phyloP scores from a whole-genome alignment of 1,140 invertebrate genomes.

The Drosophila quadrilineata region DNA sequence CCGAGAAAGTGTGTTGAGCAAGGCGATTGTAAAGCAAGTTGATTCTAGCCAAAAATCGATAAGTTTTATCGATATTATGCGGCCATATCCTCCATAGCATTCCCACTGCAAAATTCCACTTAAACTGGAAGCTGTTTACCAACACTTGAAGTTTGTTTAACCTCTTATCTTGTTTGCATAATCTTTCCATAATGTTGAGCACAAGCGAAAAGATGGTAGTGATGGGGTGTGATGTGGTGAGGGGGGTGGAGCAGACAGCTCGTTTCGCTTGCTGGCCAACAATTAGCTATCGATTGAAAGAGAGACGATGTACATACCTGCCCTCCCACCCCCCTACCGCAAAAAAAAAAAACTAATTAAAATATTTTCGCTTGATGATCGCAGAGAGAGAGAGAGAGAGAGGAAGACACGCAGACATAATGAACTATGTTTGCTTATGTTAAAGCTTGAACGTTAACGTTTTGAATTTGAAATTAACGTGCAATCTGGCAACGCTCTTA shows the following conservation, averaged over 20 bases:
- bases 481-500: constrained; percentile 56
- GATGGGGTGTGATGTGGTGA: no score
- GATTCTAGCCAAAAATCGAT: no score
- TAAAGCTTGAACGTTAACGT: constrained; percentile 8
- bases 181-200: constrained; percentile 66
- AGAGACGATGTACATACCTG: background rate
- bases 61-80: background rate
- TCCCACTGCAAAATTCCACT: background rate
- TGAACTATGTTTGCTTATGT: constrained; percentile 3
- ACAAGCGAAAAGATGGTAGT: no score
- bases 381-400: no score
- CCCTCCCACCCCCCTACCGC: constrained; percentile 37
- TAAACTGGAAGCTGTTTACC: background rate
- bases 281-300: constrained; percentile 42
- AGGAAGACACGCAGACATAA: constrained; percentile 3
- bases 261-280: constrained; percentile 32
- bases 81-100: background rate
- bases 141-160: constrained; percentile 7
- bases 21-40: no score
- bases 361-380: constrained; percentile 65
- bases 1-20: no score
- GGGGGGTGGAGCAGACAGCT: constrained; percentile 1
- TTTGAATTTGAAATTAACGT: background rate
- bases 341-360: constrained; percentile 76
- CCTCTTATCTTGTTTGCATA: constrained; percentile 47